Conservation (phyloP, 2,113 vertebrate genomes). For the Uropsilus gracilis region DNA sequence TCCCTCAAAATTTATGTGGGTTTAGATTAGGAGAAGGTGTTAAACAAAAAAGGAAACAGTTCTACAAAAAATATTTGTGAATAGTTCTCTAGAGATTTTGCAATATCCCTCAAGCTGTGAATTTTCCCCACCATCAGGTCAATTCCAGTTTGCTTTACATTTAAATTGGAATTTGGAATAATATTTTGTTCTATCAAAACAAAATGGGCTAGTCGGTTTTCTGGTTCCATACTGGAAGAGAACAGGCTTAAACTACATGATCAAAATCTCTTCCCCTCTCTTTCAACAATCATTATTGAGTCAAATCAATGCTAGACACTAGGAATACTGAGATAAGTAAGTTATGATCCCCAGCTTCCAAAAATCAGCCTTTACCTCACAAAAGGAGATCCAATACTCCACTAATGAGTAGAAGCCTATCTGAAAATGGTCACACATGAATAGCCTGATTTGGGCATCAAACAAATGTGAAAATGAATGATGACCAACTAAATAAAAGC, state of each 20-base stretch:
- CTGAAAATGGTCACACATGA: not conserved
- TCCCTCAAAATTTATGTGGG: conserved; percentile 18
- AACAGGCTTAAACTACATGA: not conserved
- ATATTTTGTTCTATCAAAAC: conserved; percentile 41
- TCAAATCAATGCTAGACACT: not conserved
- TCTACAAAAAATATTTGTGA: conserved; percentile 37
- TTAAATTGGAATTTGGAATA: not conserved
- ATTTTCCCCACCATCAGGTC: not conserved
- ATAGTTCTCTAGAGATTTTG: conserved; percentile 36
- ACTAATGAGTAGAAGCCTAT: not conserved
- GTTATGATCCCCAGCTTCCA: not conserved
- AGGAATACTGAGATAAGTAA: not conserved
- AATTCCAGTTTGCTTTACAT: not conserved
- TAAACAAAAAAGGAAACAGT: not conserved
- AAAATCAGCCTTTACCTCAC: not conserved
- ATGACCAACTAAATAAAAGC: not conserved
- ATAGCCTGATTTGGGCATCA: not conserved
- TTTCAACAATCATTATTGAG: not conserved
- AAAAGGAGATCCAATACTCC: not conserved
- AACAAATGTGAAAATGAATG: not conserved
- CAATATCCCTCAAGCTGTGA: not conserved
- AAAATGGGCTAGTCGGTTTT: not conserved
- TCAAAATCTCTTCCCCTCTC: not conserved
- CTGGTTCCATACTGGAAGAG: not conserved
- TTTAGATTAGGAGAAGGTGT: conserved; percentile 50